A percentile compares a stretch with the other conserved stretches of the same genome.
phyloP scores from a whole-genome alignment of 2,113 vertebrate genomes.

The Formicarius rufipectus region DNA sequence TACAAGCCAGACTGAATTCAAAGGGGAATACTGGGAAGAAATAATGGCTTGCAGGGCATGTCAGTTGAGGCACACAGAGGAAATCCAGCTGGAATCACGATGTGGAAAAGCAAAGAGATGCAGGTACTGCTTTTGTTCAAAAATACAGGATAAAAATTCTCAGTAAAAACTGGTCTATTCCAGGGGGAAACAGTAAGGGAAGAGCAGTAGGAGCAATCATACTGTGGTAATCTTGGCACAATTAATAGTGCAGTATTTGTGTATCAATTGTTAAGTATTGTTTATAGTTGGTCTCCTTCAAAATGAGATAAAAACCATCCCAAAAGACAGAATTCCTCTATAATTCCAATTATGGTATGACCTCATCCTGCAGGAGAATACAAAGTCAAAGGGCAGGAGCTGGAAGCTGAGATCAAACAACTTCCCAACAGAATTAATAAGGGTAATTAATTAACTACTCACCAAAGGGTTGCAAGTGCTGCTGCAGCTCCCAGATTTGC shows the following conservation, averaged over 20 bases:
- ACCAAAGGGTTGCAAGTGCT: not conserved
- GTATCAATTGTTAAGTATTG: not conserved
- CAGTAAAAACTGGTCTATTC: not conserved
- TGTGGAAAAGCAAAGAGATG: not conserved
- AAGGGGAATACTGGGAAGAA: not conserved
- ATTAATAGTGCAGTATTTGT: not conserved
- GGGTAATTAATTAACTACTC: not conserved
- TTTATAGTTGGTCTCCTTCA: not conserved
- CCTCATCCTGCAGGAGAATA: not conserved
- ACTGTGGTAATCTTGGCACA: not conserved
- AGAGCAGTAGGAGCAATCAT: not conserved
- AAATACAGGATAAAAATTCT: not conserved
- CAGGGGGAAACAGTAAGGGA: not conserved
- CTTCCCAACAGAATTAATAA: rapidly evolving
- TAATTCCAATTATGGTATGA: rapidly evolving
- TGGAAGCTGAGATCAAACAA: not conserved
- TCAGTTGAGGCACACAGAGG: not conserved
- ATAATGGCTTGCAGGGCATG: rapidly evolving
- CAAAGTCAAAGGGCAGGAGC: not conserved
- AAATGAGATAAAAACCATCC: not conserved
- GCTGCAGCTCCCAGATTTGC: not conserved
- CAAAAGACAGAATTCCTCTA: not conserved
- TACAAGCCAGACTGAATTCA: not conserved
- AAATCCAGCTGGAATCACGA: too few relatives aligned
- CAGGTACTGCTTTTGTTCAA: not conserved